phyloP scores from a whole-genome alignment of 2,797 vertebrate species.

The Peromyscus aztecus region DNA sequence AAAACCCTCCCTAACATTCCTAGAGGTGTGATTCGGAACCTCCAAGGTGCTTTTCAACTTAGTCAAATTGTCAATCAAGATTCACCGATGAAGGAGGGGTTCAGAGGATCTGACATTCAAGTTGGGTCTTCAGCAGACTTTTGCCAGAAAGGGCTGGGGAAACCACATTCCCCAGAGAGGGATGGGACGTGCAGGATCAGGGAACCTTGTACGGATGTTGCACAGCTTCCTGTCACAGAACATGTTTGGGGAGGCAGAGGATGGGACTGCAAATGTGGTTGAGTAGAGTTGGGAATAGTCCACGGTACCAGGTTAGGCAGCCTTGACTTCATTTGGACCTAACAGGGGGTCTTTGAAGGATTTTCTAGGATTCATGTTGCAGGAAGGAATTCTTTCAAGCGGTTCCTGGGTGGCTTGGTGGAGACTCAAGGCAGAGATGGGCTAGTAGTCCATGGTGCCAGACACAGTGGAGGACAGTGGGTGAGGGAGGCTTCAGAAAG shows the following conservation, averaged over 20 bases:
- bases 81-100: not conserved
- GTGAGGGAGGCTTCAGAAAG: not conserved
- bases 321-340: not conserved
- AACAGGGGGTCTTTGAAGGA: not conserved
- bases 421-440: not conserved
- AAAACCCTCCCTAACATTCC: not conserved
- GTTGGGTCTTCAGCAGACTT: not conserved
- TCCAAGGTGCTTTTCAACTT: not conserved
- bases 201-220: not conserved
- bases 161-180: not conserved
- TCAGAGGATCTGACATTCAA: not conserved
- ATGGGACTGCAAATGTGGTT: not conserved
- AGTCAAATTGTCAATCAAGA: not conserved
- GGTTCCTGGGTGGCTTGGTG: too few relatives aligned
- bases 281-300: not conserved
- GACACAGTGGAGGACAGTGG: not conserved
- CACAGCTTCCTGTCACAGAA: not conserved
- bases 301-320: not conserved
- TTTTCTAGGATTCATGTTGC: not conserved
- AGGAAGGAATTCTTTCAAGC: not conserved
- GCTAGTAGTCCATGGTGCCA: rapidly evolving
- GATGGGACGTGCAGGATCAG: not conserved
- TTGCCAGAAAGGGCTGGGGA: not conserved
- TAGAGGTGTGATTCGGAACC: not conserved
- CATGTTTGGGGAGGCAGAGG: rapidly evolving